Base-by-base conservation (phyloP, 2,113 vertebrate species). In the Prunella himalayana region DNA sequence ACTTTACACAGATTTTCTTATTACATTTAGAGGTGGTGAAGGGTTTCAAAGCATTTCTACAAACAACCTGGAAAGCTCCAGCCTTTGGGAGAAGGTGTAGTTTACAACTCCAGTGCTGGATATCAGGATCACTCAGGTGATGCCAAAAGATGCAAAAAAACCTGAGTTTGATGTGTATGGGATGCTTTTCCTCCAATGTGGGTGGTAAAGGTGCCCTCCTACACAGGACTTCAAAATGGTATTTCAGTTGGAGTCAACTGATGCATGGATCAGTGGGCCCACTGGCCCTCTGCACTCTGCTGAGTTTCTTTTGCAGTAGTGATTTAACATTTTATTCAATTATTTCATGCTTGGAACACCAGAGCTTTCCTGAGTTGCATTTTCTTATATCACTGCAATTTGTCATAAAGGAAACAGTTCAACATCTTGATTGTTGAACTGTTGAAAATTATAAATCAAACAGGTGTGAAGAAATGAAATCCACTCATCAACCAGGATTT, bases 121-220 rank as follows among this genome's bases (percentile, higher is more conserved):
- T 66, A 31, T 63, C 27, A 63, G 10, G 10, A 19, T 76, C 42
- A 57, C 6, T 65, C 27, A 57, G 10, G 4, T 57, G 31, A 18
- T 66, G 14, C 41, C 42, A 80, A 47, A 71, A 23, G 14, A 41
- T 41, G 15, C 13, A 35, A 83, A 82, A 75, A 35, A 3, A 6
- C 7, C 14, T 0, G 0, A 10, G 23, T 15, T 22, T 49, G 22
- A 31, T 49, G 6, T 63, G 24, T 45, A 45, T 21, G 9, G 13
- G 11, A 31, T 64, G 8, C 3, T 23, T 68, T 87, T 84, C 20
- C 20, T 50, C 15, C 45, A 9, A 7, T 15, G 7, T 41, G 8
- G n/a, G 25, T 51, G 11, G 8, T 57, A 79, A 75, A 66, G 14
- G 6, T 10, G 3, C 25, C 31, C 28, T 41, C 39, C 50, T 44